phyloP scores from a whole-genome alignment of 2,113 vertebrate genomes.

The Empidonax alnorum region DNA sequence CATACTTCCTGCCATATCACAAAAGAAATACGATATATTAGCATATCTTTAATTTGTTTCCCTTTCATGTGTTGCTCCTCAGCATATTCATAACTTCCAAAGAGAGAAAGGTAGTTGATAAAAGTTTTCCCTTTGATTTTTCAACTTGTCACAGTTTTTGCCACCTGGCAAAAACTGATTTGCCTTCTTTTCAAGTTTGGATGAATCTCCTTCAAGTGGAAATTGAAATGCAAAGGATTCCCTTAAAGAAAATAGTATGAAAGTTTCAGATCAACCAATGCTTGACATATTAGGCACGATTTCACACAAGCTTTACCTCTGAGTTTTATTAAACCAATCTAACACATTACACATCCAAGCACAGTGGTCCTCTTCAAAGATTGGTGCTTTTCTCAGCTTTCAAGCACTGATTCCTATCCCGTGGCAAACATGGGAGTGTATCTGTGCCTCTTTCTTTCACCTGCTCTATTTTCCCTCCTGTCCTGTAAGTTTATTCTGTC shows the following conservation, averaged over 20 bases:
- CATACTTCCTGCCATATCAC: background rate
- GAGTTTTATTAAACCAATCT: background rate
- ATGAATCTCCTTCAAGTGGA: background rate
- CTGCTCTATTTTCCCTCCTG: background rate
- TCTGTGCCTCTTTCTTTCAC: background rate
- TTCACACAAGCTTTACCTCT: background rate
- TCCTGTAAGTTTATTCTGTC: too few relatives aligned
- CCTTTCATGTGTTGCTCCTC: conserved; percentile 13
- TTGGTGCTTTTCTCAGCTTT: background rate
- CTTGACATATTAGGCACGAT: background rate
- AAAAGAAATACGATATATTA: conserved; percentile 23
- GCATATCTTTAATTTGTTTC: conserved; percentile 26
- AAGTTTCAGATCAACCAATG: background rate
- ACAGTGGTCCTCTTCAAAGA: background rate
- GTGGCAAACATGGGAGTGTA: background rate
- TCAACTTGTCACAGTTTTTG: background rate
- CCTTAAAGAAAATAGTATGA: background rate
- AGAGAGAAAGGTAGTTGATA: background rate
- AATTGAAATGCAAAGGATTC: background rate
- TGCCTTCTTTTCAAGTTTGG: background rate
- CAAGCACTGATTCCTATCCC: background rate
- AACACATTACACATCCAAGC: background rate
- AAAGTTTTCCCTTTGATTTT: conserved; percentile 33
- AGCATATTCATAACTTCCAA: background rate
- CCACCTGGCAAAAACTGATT: background rate